Conservation (phyloP, 2,113 vertebrate species). For the Oncorhynchus keta region DNA sequence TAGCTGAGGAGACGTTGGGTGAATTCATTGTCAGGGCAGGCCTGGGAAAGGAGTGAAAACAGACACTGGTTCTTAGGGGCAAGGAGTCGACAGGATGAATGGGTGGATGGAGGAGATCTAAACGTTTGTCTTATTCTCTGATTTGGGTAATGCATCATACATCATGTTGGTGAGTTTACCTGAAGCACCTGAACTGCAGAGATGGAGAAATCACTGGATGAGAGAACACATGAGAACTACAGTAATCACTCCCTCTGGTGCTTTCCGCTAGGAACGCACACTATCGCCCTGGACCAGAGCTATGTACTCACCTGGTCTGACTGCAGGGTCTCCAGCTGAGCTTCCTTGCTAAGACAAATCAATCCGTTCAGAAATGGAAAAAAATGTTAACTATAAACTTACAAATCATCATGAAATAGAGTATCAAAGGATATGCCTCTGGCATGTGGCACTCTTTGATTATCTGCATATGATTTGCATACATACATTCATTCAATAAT, state of each 20-base stretch:
- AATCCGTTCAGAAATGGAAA: too few relatives aligned
- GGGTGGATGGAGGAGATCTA: constrained; percentile 8
- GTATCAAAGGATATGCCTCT: too few relatives aligned
- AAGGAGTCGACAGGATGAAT: constrained; percentile 58
- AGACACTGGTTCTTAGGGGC: constrained; percentile 57
- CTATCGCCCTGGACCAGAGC: neutral
- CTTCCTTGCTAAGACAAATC: neutral
- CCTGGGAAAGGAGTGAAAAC: constrained; percentile 64
- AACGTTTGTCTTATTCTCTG: constrained; percentile 54
- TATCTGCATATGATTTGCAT: too few relatives aligned
- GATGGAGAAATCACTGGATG: too few relatives aligned
- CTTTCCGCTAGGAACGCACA: neutral
- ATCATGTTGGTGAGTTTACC: constrained; percentile 59
- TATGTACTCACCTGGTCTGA: neutral
- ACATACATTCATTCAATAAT: too few relatives aligned
- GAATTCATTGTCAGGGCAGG: constrained; percentile 68
- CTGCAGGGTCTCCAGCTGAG: neutral
- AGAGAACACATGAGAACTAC: constrained; percentile 12
- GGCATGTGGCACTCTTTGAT: too few relatives aligned
- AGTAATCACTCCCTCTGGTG: constrained; percentile 9
- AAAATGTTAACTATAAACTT: too few relatives aligned
- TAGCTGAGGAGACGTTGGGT: constrained; percentile 34
- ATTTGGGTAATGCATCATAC: constrained; percentile 57
- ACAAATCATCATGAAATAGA: too few relatives aligned
- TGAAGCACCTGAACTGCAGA: constrained; percentile 10